Conservation (phyloP, 2,113 vertebrate genomes). For the Formicarius rufipectus region DNA sequence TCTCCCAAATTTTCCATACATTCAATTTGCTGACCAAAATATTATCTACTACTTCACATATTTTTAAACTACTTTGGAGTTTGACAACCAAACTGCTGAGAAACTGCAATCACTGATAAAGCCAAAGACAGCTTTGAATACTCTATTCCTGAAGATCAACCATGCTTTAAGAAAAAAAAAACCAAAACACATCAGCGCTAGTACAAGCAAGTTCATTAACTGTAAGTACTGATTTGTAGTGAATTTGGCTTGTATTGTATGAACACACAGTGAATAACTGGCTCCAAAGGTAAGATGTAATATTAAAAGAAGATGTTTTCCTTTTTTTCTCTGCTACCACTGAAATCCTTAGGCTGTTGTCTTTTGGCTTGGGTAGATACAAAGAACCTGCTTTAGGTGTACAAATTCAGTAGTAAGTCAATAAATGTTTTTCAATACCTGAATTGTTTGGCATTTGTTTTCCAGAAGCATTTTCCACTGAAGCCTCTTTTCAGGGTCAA, state of each 20-base stretch:
- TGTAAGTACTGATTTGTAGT: not conserved
- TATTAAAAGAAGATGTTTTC: not conserved
- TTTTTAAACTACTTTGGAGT: not conserved
- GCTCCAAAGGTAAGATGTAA: not conserved
- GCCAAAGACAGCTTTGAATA: not conserved
- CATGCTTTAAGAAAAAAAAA: not conserved
- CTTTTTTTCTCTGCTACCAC: not conserved
- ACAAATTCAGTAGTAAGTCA: not conserved
- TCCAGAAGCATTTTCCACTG: conserved; percentile 71
- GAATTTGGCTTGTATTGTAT: not conserved
- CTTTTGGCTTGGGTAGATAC: not conserved
- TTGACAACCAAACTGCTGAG: not conserved
- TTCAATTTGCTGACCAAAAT: not conserved
- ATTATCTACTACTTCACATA: not conserved
- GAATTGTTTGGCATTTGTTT: conserved; percentile 76
- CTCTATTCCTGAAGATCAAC: not conserved
- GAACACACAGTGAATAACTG: not conserved
- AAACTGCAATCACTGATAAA: not conserved
- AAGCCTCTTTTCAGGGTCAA: conserved; percentile 66
- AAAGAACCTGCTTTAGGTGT: not conserved
- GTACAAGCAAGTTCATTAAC: not conserved
- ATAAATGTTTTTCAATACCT: conserved; percentile 56
- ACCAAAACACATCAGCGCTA: not conserved
- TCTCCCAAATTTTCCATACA: not conserved
- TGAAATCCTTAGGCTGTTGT: not conserved